phyloP scores from a whole-genome alignment of 2,113 vertebrate genomes.

The Pseudorhombus dupliciocellatus region DNA sequence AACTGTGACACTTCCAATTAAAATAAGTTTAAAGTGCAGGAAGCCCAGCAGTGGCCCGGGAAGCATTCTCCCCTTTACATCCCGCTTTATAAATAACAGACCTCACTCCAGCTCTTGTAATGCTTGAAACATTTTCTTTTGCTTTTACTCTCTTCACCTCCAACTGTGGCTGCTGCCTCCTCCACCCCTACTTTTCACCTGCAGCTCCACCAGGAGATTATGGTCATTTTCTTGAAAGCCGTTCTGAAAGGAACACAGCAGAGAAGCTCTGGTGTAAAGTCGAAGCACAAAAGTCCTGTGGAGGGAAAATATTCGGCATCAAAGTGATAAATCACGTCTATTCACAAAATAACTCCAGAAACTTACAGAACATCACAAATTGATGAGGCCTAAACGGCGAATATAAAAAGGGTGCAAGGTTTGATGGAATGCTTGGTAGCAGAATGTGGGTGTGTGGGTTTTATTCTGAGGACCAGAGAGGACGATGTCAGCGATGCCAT shows the following conservation, averaged over 20 bases:
- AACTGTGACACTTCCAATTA: too few species aligned
- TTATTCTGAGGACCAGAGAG: background rate
- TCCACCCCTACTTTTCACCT: too few species aligned
- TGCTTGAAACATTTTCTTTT: too few species aligned
- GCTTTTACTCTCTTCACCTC: too few species aligned
- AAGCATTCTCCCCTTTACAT: too few species aligned
- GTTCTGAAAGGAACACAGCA: background rate
- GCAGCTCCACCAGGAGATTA: background rate
- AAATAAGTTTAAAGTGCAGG: too few species aligned
- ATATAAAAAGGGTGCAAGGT: background rate
- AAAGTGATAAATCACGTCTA: background rate
- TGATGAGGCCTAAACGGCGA: background rate
- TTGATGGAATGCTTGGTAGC: background rate
- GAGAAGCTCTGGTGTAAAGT: background rate
- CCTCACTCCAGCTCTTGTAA: too few species aligned
- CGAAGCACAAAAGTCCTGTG: background rate
- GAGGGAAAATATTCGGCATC: background rate
- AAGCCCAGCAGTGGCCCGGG: too few species aligned
- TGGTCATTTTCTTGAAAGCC: background rate
- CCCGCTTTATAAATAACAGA: too few species aligned
- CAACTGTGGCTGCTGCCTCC: too few species aligned
- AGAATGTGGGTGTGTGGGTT: background rate
- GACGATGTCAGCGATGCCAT: background rate
- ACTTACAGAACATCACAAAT: background rate
- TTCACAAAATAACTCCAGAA: constrained; percentile 1